A percentile compares a stretch with the other conserved stretches of the same genome.
Evolutionary conservation across 2,888 invertebrate species (phyloP).

Genomic region (Pristionchus mayeri): DNA sequence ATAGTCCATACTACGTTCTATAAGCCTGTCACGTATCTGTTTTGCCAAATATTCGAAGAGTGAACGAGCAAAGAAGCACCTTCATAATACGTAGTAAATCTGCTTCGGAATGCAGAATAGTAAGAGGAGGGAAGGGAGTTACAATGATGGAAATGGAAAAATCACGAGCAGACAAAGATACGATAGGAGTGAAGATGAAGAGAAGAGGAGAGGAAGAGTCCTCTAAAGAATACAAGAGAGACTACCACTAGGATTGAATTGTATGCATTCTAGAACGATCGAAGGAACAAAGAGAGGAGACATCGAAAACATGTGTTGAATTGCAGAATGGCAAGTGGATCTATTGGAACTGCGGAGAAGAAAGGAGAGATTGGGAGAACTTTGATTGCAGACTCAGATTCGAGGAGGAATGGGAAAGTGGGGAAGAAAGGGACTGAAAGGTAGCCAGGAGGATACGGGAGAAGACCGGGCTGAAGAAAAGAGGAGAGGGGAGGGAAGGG

Average conservation of each 20-base stretch:
- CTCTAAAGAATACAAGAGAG: constrained; percentile 33
- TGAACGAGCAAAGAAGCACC: too few relatives aligned
- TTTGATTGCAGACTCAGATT: not conserved
- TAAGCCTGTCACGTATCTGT: too few relatives aligned
- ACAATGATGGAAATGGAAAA: constrained; percentile 7
- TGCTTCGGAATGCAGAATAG: not conserved
- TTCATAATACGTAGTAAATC: not conserved
- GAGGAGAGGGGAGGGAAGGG: not conserved
- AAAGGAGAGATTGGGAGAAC: not conserved
- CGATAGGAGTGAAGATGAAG: not conserved
- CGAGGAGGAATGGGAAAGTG: not conserved
- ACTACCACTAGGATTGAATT: not conserved
- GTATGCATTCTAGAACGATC: constrained; percentile 9
- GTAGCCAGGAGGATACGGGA: constrained; percentile 6
- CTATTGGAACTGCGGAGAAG: not conserved
- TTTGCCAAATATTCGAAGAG: too few relatives aligned
- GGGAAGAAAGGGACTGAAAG: constrained; percentile 6
- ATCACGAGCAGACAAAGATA: not conserved
- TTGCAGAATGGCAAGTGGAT: not conserved
- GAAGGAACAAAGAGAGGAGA: not conserved
- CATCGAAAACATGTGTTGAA: not conserved
- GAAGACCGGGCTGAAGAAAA: not conserved
- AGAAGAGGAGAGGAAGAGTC: not conserved
- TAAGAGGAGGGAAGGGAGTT: not conserved
- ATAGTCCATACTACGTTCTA: too few relatives aligned